These are phyloP conservation scores for Toxostoma redivivum DNA, from an alignment of 2,113 vertebrate species.

Conservation along the genomic window DNA sequence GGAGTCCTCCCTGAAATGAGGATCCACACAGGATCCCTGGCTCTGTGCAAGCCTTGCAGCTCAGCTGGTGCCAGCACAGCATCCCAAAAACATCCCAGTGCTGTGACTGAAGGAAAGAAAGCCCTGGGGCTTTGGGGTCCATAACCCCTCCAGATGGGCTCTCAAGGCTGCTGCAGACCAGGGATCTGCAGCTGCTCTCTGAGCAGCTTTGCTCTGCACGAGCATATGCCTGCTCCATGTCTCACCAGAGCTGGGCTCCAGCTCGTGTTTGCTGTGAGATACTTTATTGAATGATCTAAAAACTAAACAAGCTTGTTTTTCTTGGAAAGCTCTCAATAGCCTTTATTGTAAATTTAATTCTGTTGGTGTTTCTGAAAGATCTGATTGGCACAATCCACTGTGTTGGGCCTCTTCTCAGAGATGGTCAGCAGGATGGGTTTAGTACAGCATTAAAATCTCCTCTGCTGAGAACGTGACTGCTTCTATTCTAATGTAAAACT, in stretches of 20 bases:
- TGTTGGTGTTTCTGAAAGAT: neutral
- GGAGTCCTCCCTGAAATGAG: fast-evolving
- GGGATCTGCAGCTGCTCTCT: neutral
- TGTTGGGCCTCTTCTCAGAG: neutral
- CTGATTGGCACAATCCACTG: neutral
- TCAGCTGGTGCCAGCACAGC: neutral
- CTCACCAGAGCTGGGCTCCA: neutral
- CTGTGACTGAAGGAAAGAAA: neutral
- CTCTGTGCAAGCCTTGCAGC: neutral
- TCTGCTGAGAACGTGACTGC: neutral
- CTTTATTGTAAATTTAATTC: neutral
- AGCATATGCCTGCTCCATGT: neutral
- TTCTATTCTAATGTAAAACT: neutral
- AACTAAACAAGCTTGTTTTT: neutral
- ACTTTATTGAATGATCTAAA: neutral
- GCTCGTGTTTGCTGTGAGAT: neutral
- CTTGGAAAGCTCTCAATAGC: neutral
- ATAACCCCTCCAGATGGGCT: neutral
- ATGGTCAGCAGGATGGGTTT: neutral
- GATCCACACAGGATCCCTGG: fast-evolving
- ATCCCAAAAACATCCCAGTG: neutral
- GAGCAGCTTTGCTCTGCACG: neutral
- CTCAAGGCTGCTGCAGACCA: neutral
- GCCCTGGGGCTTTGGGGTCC: neutral
- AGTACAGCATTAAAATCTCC: neutral